Base-by-base conservation (phyloP, 1,140 invertebrate genomes). In the Eueides isabella region DNA sequence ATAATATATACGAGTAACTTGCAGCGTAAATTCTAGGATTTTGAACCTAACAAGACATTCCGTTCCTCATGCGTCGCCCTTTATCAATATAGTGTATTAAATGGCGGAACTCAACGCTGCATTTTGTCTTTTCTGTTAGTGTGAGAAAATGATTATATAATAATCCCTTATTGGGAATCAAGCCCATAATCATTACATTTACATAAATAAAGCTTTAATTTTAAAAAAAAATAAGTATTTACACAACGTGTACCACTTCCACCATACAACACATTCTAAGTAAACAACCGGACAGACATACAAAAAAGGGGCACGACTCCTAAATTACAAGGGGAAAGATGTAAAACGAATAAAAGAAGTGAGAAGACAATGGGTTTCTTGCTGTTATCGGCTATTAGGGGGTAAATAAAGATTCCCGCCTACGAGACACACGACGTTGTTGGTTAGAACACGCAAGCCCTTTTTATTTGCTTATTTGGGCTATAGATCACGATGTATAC, bases 301-400 rank as follows among this genome's bases (percentile, higher is more conserved):
- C 79, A 82, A 83, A 85, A 87, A 87, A 83, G 74, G 70, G 72
- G 75, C 65, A 75, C 66, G 79, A 72, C 48, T 78, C 78, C 78
- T 75, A 80, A 83, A 78, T 84, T 80, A 83, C 74, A 79, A 68
- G 71, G 68, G 68, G 61, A 77, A 74, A 80, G 72, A 66, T 48
- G 61, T 69, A 80, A 62, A 68, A 68, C 77, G 76, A 80, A 84
- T 80, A 84, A 82, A 64, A 78, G 71, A 72, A 80, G 70, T 71
- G 77, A 82, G 26, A 55, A 55, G 78, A 85, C 82, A 84, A 81
- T 80, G 72, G 75, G 65, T 66, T 65, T 41, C 72, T 66, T 71
- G 48, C 69, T 77, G 77, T 81, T 79, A 80, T 80, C 76, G 75
- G 75, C 68, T 77, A 76, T 79, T 76, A 80, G 73, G 74, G 75